Evolutionary conservation across 2,888 invertebrate genomes (phyloP), one percentile per base, ranked within the genome.

Genomic region (Ophioninae sp.): DNA sequence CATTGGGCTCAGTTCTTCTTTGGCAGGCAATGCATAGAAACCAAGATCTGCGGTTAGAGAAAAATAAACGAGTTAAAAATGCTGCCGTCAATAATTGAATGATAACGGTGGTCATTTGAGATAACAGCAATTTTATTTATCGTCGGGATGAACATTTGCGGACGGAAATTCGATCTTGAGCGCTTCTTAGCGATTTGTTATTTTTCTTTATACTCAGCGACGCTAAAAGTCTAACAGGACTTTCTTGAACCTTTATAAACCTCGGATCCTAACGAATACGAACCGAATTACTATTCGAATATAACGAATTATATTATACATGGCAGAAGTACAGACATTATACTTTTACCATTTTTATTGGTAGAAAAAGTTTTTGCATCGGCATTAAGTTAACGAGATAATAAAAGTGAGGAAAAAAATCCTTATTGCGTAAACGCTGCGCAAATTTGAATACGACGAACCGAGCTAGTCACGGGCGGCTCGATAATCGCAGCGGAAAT

Each of bases 1-100:
- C 93, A 93, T 93, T 93, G 93, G 93, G 93, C 93, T 93, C 93
- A 93, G 93, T 93, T 93, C 93, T 93, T 93, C 93, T 94, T 94
- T 93, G 93, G 93, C 93, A 93, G 93, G 93, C 93, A 93, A 93
- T 93, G 93, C 93, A 93, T 93, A 93, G 93, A 93, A 93, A 93
- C 93, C 93, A 93, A 93, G 93, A 93, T 93, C 93, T 93, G 87
- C 39, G 89, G 88, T 6, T 84, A 59, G 71, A 41, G 68, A 41
- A 80, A 81, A 22, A n/a, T n/a, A 77, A 78, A 78, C 30, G 80
- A 83, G 76, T 79, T 76, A 81, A 85, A 13, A 68, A 75, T 64
- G 59, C 17, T 20, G 30, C 5, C 10, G 8, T 59, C 20, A 22
- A 2, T 22, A 7, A 20, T 20, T 59, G 7, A 59, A 22, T 8